Conservation (phyloP, 2,113 vertebrate genomes). For the Etheostoma cragini region DNA sequence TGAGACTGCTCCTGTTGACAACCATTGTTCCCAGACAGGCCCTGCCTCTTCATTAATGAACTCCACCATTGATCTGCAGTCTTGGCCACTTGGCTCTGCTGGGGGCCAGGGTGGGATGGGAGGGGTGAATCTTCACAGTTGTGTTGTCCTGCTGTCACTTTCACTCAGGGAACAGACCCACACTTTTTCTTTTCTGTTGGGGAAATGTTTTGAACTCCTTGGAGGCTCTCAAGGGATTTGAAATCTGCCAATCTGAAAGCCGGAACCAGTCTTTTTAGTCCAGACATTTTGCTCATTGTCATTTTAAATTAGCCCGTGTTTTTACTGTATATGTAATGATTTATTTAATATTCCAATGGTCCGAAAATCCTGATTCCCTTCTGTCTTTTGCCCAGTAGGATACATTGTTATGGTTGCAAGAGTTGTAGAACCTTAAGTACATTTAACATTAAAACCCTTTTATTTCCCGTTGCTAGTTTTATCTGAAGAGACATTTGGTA, state of each 20-base stretch:
- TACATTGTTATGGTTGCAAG: not conserved
- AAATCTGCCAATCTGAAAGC: not conserved
- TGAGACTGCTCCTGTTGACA: slow-evolving; percentile 59
- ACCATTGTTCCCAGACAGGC: slow-evolving; percentile 70
- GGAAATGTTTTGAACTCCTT: slow-evolving; percentile 7
- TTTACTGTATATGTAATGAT: not conserved
- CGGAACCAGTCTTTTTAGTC: not conserved
- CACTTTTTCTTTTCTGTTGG: slow-evolving; percentile 28
- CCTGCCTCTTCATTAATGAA: slow-evolving; percentile 81
- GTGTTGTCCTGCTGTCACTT: slow-evolving; percentile 70
- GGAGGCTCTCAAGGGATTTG: slow-evolving; percentile 2
- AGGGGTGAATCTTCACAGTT: slow-evolving; percentile 56
- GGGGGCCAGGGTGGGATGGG: slow-evolving; percentile 22
- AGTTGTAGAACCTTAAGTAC: not conserved
- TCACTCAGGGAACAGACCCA: slow-evolving; percentile 49
- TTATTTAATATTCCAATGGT: not conserved
- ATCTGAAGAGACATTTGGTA: not conserved
- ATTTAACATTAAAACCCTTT: not conserved
- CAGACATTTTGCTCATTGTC: not conserved
- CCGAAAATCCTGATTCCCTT: not conserved
- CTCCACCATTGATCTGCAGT: slow-evolving; percentile 78
- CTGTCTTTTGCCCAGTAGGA: not conserved
- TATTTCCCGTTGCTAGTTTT: not conserved
- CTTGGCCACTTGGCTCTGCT: slow-evolving; percentile 35
- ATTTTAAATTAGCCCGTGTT: not conserved